A percentile compares a stretch with the other conserved stretches of the same genome.
Evolutionary conservation across 2,797 vertebrate genomes (phyloP).

Genomic region (Urocyon cinereoargenteus): DNA sequence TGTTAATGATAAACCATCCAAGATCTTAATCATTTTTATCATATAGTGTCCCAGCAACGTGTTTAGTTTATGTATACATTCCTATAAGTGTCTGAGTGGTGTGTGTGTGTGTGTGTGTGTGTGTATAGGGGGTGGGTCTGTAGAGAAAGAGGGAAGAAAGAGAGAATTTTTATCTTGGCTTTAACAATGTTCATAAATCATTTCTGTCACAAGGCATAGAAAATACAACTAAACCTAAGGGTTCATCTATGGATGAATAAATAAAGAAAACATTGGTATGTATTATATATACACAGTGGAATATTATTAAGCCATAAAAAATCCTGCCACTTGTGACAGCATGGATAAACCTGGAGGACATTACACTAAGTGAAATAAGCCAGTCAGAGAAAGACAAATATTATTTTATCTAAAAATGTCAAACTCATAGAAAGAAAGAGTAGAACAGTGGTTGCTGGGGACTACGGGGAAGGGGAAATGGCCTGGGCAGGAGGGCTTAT

Average conservation of each 20-base stretch:
- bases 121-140: not conserved
- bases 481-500: not conserved
- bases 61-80: not conserved
- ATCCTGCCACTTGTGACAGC: not conserved
- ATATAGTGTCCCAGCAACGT: not conserved
- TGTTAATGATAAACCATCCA: not conserved
- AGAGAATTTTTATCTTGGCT: not conserved
- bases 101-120: not conserved
- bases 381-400: not conserved
- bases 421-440: not conserved
- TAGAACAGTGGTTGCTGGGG: not conserved
- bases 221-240: not conserved
- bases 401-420: not conserved
- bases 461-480: accelerated
- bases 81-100: not conserved
- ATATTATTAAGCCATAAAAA: not conserved
- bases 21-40: not conserved
- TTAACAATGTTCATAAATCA: conserved; percentile 34
- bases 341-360: not conserved
- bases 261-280: not conserved
- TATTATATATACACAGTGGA: not conserved
- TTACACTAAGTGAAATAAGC: not conserved
- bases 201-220: not conserved
- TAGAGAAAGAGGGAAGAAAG: not conserved
- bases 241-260: not conserved